These are phyloP conservation scores for Anorthoa munda DNA, from an alignment of 2,888 invertebrate genomes.

Conservation along the genomic window DNA sequence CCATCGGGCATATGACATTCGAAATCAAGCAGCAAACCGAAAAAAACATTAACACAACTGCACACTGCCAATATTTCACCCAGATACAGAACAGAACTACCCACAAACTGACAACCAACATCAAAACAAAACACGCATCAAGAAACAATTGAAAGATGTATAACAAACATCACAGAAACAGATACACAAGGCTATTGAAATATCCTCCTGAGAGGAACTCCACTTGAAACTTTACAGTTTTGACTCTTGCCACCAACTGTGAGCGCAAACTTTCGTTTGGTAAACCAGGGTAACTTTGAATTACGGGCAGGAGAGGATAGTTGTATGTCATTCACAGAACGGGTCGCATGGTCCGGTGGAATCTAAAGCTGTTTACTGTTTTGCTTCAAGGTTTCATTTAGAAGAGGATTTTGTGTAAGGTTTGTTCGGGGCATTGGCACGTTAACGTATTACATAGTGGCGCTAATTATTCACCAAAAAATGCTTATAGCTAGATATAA, in stretches of 20 bases:
- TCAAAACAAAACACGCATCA: slow-evolving; percentile 18
- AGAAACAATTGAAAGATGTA: slow-evolving; percentile 44
- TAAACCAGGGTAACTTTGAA: slow-evolving; percentile 52
- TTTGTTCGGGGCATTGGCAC: neutral
- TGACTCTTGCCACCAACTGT: slow-evolving; percentile 52
- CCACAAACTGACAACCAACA: neutral
- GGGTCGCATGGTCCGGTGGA: slow-evolving; percentile 13
- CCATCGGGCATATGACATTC: too few species aligned
- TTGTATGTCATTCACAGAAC: slow-evolving; percentile 38
- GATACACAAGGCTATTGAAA: slow-evolving; percentile 53
- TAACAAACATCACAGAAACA: slow-evolving; percentile 42
- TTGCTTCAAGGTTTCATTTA: neutral
- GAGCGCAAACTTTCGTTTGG: slow-evolving; percentile 48
- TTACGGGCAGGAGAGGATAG: slow-evolving; percentile 30
- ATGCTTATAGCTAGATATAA: too few species aligned
- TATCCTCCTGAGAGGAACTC: slow-evolving; percentile 42
- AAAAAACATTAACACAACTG: too few species aligned
- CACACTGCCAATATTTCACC: too few species aligned
- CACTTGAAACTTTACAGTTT: slow-evolving; percentile 62
- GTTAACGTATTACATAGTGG: neutral
- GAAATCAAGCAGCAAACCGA: too few species aligned
- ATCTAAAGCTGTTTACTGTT: slow-evolving; percentile 2
- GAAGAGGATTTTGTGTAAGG: neutral
- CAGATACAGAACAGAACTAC: neutral
- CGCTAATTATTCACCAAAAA: neutral